Evolutionary conservation across 2,797 vertebrate species (phyloP), one percentile per base, ranked within the genome.

Genomic region (Hemibagrus guttatus): DNA sequence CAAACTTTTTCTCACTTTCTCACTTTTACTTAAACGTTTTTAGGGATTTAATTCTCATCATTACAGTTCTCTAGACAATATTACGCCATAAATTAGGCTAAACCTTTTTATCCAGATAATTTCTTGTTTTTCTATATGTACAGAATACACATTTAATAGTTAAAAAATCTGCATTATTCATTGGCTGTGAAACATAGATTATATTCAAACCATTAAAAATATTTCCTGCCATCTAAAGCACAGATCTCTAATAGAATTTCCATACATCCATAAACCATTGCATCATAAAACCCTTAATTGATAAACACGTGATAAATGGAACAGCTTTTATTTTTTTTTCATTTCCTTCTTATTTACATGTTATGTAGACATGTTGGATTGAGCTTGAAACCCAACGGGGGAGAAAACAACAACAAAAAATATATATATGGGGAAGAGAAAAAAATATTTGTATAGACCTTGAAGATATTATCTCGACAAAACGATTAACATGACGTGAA

Each of bases 401-500:
- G 71, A 28, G 68, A 23, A n/a, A 85, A 83, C n/a, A 76, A 85
- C 84, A 58, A 79, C n/a, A 61, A 42, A 26, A 26, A 61, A 42
- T 14, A 75, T 1, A 75, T 1, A 35, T 69, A 28, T 23, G 21
- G 69, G 0, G 75, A 90, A 86, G 81, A 84, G 85, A 88, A 87
- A 89, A 89, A 89, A 86, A 56, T 31, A 21, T 19, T 17, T 78
- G 19, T 31, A 31, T 74, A 39, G 56, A 85, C 72, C 71, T 88
- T 78, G 71, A 81, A 61, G 56, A 74, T 74, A 87, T 81, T 31
- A 84, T 78, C 76, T 83, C 26, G 87, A 74, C 8, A 28, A 52
- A 84, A 85, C 81, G 93, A 93, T 96, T 97, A 99, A 94, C 98
- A 99, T 90, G 98, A 98, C 49, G 98, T 99, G 95, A 99, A 99